Evolutionary conservation across 2,797 vertebrate species (phyloP), one percentile per base, ranked within the genome.

Genomic region (Spinibarbus caldwelli): DNA sequence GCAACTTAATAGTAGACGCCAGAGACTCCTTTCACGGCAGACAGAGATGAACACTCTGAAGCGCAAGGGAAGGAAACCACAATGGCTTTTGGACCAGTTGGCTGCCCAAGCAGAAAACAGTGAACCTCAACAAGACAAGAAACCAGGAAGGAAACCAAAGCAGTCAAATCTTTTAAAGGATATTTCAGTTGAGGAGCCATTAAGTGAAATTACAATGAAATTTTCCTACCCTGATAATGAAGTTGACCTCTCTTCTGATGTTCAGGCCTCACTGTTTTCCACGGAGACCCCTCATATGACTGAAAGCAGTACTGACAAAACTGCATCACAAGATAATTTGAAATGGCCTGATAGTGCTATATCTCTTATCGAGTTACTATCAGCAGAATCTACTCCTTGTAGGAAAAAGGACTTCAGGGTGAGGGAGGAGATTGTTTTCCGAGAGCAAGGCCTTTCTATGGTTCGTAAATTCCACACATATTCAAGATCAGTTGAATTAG

Each of bases 201-300:
- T 91, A 8, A 36, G 80, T 6, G 92, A 94, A 80, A 89, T 93
- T 17, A 89, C 94, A 82, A 91, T 95, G 49, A 95, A 95, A 88
- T 90, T 95, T 41, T 96, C 95, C 0, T 86, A 94, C 12, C 95
- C 95, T 38, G 96, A 96, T 88, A 96, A 96, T 52, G 95, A 96
- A 86, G 80, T 90, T 26, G 49, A 87, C 9, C 54, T 87, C 31
- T 70, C 85, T 62, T 68, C 72, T 0, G 92, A 90, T 23, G 49
- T 87, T 62, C 93, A 92, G 15, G 82, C 89, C 59, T 93, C 92
- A n/a, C 21, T 77, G 0, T 88, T 92, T 0, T 94, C 93, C 12
- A 94, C 90, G 26, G 92, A 83, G 49, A 78, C 82, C 70, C 84
- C 29, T 80, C 43, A 38, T 6, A 87, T 94, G 81, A 94, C 92